Percentiles rank a stretch among this genome's conserved stretches.
phyloP scores from a whole-genome alignment of 2,113 vertebrate genomes.

The Formicarius rufipectus region DNA sequence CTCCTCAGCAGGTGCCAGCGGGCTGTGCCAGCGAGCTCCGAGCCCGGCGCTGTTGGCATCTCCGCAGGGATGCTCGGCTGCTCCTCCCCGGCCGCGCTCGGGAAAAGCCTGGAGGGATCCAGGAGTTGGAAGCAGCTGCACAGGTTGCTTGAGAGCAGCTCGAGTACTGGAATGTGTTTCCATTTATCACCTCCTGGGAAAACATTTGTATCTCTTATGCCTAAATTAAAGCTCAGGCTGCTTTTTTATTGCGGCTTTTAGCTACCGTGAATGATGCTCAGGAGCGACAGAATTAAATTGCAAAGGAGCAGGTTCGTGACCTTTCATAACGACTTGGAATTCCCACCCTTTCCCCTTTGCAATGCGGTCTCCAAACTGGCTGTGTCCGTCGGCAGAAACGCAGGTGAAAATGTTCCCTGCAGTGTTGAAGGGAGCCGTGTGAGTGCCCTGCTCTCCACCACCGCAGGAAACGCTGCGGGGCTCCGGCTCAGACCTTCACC shows the following conservation, averaged over 20 bases:
- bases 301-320: not conserved
- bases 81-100: not conserved
- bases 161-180: not conserved
- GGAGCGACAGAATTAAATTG: not conserved
- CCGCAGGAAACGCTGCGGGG: accelerated
- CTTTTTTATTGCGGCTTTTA: not conserved
- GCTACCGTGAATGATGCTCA: not conserved
- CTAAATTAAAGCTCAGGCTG: not conserved
- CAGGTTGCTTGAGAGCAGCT: not conserved
- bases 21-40: too few relatives aligned
- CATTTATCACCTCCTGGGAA: not conserved
- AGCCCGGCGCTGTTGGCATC: not conserved
- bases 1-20: not conserved
- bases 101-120: too few relatives aligned
- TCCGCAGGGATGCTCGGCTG: not conserved
- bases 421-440: not conserved
- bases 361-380: accelerated
- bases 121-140: not conserved
- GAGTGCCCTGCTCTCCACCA: not conserved
- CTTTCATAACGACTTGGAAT: not conserved
- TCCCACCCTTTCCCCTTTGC: not conserved
- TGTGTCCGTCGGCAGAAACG: not conserved
- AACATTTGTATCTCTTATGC: not conserved
- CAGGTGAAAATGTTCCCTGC: not conserved
- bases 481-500: not conserved